A percentile compares a stretch with the other conserved stretches of the same genome.
These are phyloP conservation scores for Castor canadensis DNA, from an alignment of 2,113 vertebrate species.

Conservation along the genomic window DNA sequence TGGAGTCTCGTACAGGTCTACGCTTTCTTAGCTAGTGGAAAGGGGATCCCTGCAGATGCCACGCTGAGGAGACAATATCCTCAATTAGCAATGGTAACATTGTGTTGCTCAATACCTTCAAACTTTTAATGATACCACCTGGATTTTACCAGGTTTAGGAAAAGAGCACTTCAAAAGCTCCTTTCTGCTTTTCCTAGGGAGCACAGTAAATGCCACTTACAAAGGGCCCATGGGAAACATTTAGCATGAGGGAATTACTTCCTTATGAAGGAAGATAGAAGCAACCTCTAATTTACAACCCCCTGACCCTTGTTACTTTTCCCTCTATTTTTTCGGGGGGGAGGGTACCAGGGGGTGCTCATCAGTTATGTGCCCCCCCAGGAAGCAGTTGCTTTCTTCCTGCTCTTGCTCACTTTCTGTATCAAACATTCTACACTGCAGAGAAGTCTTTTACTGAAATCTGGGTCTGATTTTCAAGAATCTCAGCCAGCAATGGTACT, in stretches of 20 bases:
- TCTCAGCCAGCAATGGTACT: too few species aligned
- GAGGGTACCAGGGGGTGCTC: neutral
- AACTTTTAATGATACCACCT: neutral
- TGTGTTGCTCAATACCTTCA: neutral
- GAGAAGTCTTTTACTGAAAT: neutral
- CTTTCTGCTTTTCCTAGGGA: neutral
- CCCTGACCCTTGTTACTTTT: neutral
- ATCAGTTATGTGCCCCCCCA: too few species aligned
- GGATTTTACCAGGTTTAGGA: too few species aligned
- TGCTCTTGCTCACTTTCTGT: neutral
- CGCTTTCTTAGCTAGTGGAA: neutral
- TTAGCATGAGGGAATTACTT: neutral
- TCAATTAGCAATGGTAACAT: neutral
- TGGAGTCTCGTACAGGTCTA: too few species aligned
- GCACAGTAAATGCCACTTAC: neutral
- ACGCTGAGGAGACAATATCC: too few species aligned
- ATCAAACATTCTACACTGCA: neutral
- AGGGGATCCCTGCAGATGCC: neutral
- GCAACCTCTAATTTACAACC: too few species aligned
- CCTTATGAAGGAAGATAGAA: neutral
- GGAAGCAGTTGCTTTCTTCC: neutral
- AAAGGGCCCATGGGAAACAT: neutral
- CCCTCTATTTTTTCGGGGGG: neutral
- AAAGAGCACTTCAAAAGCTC: neutral
- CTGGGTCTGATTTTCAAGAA: too few species aligned